Base-by-base conservation (phyloP, 2,113 vertebrate genomes). In the Grammomys surdaster region DNA sequence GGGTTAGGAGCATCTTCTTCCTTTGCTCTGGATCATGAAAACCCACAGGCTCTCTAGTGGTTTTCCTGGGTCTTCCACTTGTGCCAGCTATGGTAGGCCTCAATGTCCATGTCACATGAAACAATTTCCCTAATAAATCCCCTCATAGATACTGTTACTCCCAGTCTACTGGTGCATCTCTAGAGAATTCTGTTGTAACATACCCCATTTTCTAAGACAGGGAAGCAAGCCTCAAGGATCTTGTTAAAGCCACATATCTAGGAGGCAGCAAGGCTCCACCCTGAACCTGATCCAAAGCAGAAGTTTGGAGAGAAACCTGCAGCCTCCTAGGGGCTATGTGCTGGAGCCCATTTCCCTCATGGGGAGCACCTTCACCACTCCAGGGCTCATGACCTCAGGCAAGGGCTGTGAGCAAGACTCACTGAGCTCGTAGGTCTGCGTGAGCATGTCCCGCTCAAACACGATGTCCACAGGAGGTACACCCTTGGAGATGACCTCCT, bases 371-470 rank as follows among this genome's bases (percentile, higher is more conserved):
- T 0, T 56, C 7, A n/a, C 88, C 0, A 22, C 46, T 6, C 51
- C 1, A 22, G 8, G 0, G 11, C n/a, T 46, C 19, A 13, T 22
- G 63, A 46, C 11, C 26, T 7, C 5, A 0, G n/a, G 0, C 1
- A 13, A 7, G 17, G 2, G 17, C 24, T 20, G 56, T 36, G 1
- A 20, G 20, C 0, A 24, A 70, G 81, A 99, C 99, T 63, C 98
- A 99, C 99, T 99, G 80, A 99, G 98, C 51, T 99, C 98, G n/a
- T 99, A 99, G 63, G 99, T 99, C 98, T 99, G 99, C 0, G 99
- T 98, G 76, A 99, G 98, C 95, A 99, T 96, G 85, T 99, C 99
- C 24, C 97, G 98, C 98, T 99, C 99, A 16, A 98, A 99, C 94
- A 99, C 98, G 8, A 99, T 98, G 60, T 99, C 99, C 93, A 99